phyloP scores from a whole-genome alignment of 2,113 vertebrate species.

The Carlito syrichta region DNA sequence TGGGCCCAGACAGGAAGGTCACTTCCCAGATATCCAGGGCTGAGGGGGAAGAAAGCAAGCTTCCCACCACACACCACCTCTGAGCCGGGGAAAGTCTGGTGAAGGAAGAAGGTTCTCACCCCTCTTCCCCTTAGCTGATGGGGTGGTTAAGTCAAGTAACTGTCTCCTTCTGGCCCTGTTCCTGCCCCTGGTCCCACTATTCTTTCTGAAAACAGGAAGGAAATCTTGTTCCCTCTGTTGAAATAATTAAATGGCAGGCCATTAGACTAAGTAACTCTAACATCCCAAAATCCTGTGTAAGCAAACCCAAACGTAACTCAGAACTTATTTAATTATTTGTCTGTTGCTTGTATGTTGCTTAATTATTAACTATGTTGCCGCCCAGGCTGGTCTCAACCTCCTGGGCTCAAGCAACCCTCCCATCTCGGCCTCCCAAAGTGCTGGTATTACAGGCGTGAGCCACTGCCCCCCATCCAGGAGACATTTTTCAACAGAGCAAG shows the following conservation, averaged over 20 bases:
- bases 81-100: neutral
- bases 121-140: neutral
- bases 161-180: too few species aligned
- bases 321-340: neutral
- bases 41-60: neutral
- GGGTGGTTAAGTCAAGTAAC: neutral
- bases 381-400: rapidly evolving
- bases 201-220: neutral
- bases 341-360: too few species aligned
- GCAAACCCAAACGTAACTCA: neutral
- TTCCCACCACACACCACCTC: neutral
- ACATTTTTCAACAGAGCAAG: neutral
- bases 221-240: neutral
- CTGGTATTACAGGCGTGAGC: too few species aligned
- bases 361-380: too few species aligned
- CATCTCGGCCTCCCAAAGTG: neutral
- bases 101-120: neutral
- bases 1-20: neutral
- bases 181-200: neutral
- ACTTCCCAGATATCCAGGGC: neutral
- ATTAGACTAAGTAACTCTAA: neutral
- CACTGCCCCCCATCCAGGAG: too few species aligned
- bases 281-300: neutral
- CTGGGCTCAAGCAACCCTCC: neutral
- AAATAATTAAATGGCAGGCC: neutral